A percentile compares a stretch with the other conserved stretches of the same genome.
These are phyloP conservation scores for Pseudanteris insignis DNA, from an alignment of 2,888 invertebrate genomes.

Conservation along the genomic window DNA sequence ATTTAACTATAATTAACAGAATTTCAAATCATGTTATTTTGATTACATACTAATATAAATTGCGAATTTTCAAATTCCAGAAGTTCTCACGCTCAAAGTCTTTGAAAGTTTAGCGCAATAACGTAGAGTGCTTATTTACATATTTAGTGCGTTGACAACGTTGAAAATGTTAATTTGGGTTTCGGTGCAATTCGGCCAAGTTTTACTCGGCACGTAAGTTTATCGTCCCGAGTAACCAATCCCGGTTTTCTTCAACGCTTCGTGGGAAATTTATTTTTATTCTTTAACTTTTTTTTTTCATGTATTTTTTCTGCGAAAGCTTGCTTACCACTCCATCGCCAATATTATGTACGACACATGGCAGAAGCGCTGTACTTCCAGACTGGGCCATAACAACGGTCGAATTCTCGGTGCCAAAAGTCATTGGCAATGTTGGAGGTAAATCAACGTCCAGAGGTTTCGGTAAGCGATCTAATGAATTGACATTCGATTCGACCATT, in stretches of 20 bases:
- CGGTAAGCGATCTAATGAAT: constrained; percentile 55
- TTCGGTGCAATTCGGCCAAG: too few relatives aligned
- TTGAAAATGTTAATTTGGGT: too few relatives aligned
- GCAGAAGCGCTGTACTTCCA: constrained; percentile 83
- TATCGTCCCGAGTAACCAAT: constrained; percentile 14
- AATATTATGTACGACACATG: constrained; percentile 85
- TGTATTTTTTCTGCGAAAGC: too few relatives aligned
- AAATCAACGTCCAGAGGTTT: constrained; percentile 60
- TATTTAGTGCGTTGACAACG: too few relatives aligned
- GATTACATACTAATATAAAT: too few relatives aligned
- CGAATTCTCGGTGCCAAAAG: constrained; percentile 85
- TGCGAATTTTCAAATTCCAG: too few relatives aligned
- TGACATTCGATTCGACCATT: constrained; percentile 55
- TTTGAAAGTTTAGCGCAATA: too few relatives aligned
- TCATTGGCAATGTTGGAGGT: constrained; percentile 72
- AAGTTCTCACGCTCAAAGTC: too few relatives aligned
- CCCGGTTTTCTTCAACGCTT: constrained; percentile 7
- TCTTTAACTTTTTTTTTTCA: too few relatives aligned
- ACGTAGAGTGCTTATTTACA: too few relatives aligned
- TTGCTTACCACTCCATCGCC: constrained; percentile 86
- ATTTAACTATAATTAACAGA: too few relatives aligned
- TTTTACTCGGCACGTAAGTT: constrained; percentile 17
- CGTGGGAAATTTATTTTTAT: constrained; percentile 21
- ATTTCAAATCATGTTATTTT: too few relatives aligned
- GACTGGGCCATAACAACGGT: constrained; percentile 84